These are phyloP conservation scores for Busseola fusca DNA, from an alignment of 2,888 invertebrate species.

Conservation along the genomic window DNA sequence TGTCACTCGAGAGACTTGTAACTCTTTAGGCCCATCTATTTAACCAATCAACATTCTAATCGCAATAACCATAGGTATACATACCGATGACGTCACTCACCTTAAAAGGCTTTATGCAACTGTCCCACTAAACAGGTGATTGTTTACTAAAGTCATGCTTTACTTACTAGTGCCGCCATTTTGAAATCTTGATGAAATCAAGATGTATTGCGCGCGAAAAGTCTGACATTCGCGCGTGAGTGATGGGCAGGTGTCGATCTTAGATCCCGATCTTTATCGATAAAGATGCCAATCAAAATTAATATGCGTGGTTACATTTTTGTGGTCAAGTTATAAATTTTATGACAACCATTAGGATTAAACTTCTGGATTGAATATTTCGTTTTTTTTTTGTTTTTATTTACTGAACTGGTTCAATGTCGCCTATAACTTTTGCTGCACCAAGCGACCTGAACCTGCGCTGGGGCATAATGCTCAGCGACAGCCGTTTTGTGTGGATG, in stretches of 20 bases:
- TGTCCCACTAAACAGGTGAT: constrained; percentile 43
- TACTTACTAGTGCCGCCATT: constrained; percentile 46
- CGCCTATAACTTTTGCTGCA: too few relatives aligned
- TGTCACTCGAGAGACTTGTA: not conserved
- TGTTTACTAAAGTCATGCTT: constrained; percentile 54
- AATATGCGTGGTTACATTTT: not conserved
- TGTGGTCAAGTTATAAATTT: not conserved
- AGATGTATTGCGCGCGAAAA: constrained; percentile 35
- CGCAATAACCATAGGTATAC: constrained; percentile 1
- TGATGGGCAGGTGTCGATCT: constrained; percentile 19
- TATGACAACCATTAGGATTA: not conserved
- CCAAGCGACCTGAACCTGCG: too few relatives aligned
- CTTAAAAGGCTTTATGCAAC: constrained; percentile 53
- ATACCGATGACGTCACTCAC: constrained; percentile 32
- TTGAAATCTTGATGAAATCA: constrained; percentile 51
- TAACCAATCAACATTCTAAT: constrained; percentile 36
- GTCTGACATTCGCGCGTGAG: constrained; percentile 16
- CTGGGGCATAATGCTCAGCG: too few relatives aligned
- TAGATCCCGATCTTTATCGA: constrained; percentile 17
- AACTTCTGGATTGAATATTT: too few relatives aligned
- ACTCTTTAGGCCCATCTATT: not conserved
- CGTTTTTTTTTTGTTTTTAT: too few relatives aligned
- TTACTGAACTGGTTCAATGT: too few relatives aligned
- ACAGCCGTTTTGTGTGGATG: too few relatives aligned
- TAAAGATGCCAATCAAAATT: constrained; percentile 12